Conservation (phyloP, 1,140 invertebrate species). For the Pseudobourletiella spinata region DNA sequence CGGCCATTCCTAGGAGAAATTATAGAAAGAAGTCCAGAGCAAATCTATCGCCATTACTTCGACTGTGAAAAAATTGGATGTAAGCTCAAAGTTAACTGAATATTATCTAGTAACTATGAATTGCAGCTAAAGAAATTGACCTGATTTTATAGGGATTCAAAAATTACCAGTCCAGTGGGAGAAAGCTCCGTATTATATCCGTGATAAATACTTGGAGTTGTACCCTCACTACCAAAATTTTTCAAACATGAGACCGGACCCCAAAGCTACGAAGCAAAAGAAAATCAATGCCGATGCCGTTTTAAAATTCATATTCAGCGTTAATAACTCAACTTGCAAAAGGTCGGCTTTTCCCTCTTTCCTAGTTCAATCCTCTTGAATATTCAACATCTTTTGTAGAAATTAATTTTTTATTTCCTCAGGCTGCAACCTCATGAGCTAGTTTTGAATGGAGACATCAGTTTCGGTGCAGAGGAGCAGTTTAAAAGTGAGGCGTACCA, state of each 20-base stretch:
- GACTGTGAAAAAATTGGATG: constrained; percentile 86
- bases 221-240: constrained; percentile 63
- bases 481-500: constrained; percentile 92
- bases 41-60: constrained; percentile 87
- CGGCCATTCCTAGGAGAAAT: constrained; percentile 87
- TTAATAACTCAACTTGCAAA: constrained; percentile 63
- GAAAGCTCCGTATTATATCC: constrained; percentile 53
- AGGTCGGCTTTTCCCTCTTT: constrained; percentile 43
- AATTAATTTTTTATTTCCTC: too few species aligned
- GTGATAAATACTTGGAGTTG: constrained; percentile 62
- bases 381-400: too few species aligned
- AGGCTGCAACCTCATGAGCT: constrained; percentile 61
- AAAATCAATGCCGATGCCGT: constrained; percentile 65
- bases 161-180: constrained; percentile 69
- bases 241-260: constrained; percentile 20
- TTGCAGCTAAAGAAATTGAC: too few species aligned
- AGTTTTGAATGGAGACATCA: constrained; percentile 68
- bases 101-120: too few species aligned
- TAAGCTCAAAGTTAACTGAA: too few species aligned
- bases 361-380: background rate
- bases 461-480: constrained; percentile 73
- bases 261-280: constrained; percentile 48
- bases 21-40: constrained; percentile 79
- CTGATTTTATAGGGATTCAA: constrained; percentile 61
- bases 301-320: constrained; percentile 62